Evolutionary conservation across 2,113 vertebrate genomes (phyloP), one percentile per base, ranked within the genome.

Genomic region (Mionectes macconnelli): DNA sequence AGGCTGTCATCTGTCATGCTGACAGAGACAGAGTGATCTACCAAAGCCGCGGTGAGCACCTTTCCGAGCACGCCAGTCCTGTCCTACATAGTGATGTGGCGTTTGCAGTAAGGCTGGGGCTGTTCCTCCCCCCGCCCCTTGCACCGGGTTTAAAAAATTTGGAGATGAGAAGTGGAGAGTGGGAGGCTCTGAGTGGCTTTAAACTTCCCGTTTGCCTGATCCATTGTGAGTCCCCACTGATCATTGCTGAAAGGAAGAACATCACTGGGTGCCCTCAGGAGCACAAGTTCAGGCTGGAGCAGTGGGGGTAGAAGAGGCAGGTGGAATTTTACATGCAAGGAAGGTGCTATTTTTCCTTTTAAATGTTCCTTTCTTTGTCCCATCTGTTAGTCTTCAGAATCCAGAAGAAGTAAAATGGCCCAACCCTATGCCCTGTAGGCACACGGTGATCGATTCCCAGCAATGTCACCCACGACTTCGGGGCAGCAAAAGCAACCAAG

Each of bases 21-120:
- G 92, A 59, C 93, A 93, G 74, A 92, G 78, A 44, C 40, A 37
- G 79, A 95, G 90, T 19, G 77, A 59, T 53, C 85, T 68, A 64
- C 64, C 83, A 75, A 35, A 94, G 49, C 83, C 79, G 73, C 72
- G 37, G 70, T 27, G 64, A 90, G 82, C 63, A 56, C 84, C 87
- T 87, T 77, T 55, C 17, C 2, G 4, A 63, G 84, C 72, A 47
- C 83, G 30, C 91, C 72, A 1, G 37, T 81, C 78, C 86, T 87
- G 73, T 52, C 75, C 60, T 49, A 47, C 7, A 2, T 0, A 22
- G 84, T 2, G 45, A 52, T 44, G 82, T 18, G 79, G 64, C 22
- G 3, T 85, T 88, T 12, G 22, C 44, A 47, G 3, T 33, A 30
- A 63, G 15, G 6, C 60, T 37, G 76, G 23, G 23, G 60, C 33